A percentile compares a stretch with the other conserved stretches of the same genome.
Conservation (phyloP, 2,113 vertebrate species). For the Brienomyrus brachyistius region DNA sequence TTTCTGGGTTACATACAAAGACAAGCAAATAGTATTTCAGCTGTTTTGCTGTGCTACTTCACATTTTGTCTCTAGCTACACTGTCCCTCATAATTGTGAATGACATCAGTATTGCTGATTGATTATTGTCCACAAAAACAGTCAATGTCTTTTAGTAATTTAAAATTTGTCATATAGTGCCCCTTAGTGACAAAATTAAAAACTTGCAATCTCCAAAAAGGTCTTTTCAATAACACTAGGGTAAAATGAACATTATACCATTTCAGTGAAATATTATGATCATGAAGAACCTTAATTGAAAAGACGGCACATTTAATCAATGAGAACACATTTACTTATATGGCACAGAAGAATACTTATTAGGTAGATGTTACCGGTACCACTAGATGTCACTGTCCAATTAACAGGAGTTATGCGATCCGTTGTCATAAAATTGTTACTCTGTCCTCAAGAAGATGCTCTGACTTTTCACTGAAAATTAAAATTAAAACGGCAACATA, state of each 20-base stretch:
- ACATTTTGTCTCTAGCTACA: background rate
- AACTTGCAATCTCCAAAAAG: background rate
- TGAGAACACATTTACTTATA: background rate
- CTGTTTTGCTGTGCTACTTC: background rate
- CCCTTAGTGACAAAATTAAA: constrained; percentile 13
- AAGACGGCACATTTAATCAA: constrained; percentile 9
- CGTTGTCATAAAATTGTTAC: background rate
- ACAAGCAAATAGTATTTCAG: background rate
- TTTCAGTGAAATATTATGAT: constrained; percentile 9
- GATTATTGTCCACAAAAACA: background rate
- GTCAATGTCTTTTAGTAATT: background rate
- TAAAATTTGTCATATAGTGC: constrained; percentile 5
- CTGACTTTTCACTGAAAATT: background rate
- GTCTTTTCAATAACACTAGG: background rate
- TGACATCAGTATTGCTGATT: background rate
- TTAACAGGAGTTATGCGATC: background rate
- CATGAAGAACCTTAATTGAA: background rate
- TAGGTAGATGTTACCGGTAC: background rate
- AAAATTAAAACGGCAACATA: background rate
- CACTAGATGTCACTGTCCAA: constrained; percentile 18
- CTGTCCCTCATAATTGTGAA: background rate
- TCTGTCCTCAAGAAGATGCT: background rate
- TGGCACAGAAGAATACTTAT: background rate
- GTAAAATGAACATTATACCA: background rate
- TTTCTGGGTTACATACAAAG: background rate